A percentile compares a stretch with the other conserved stretches of the same genome.
phyloP scores from a whole-genome alignment of 2,113 vertebrate genomes.

The Marmota monax region DNA sequence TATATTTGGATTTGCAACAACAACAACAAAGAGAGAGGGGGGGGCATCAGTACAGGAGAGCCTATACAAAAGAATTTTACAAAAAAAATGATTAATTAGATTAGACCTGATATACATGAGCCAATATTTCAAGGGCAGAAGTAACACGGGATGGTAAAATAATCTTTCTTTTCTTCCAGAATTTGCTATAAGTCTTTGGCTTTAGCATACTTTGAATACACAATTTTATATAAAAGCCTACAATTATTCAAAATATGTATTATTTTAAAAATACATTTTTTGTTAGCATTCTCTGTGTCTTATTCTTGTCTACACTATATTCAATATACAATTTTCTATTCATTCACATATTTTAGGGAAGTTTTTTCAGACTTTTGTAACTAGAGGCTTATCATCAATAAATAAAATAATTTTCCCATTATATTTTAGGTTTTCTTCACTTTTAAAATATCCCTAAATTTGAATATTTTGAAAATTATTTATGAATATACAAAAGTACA shows the following conservation, averaged over 20 bases:
- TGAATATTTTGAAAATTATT: neutral
- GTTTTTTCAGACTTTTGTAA: neutral
- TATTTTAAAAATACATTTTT: neutral
- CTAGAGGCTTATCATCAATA: neutral
- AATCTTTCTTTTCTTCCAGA: too few relatives aligned
- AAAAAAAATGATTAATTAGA: conserved; percentile 66
- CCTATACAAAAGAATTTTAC: conserved; percentile 73
- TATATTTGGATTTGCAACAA: conserved; percentile 61
- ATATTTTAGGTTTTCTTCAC: neutral
- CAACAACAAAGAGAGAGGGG: neutral
- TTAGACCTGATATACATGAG: conserved; percentile 57
- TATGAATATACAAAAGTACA: neutral
- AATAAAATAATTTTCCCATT: neutral
- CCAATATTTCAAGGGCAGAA: too few relatives aligned
- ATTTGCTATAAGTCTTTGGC: too few relatives aligned
- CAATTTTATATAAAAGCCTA: neutral
- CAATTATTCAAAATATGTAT: neutral
- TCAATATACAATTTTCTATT: neutral
- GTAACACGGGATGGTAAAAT: too few relatives aligned
- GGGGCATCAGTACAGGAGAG: conserved; percentile 45
- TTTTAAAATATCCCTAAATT: neutral
- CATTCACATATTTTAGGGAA: neutral
- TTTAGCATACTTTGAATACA: neutral
- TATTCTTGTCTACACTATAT: neutral
- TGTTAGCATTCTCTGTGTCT: neutral